Base-by-base conservation (phyloP, 2,888 invertebrate genomes). In the Orthosia gracilis region DNA sequence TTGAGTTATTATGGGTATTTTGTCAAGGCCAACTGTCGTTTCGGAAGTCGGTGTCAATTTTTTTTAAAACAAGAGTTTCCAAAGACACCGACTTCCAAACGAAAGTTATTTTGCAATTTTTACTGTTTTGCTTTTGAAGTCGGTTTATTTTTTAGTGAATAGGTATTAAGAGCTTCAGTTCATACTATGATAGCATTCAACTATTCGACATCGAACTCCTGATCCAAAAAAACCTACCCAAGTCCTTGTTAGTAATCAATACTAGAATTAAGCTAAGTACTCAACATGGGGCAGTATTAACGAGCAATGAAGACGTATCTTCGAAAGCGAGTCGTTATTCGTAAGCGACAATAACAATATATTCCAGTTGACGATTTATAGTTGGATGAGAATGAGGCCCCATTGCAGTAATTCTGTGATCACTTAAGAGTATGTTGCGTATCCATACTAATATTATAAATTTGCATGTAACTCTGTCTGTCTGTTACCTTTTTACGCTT, bases 271-370 rank as follows among this genome's bases (percentile, higher is more conserved):
- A 77, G 40, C 55, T 12, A 61, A 58, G 59, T 77, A 77, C 62
- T 69, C 40, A 72, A 61, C 67, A 70, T 62, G 66, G 54, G 50
- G 21, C 52, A 64, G 47, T 40, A 80, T 80, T 76, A 80, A 71
- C 80, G 58, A 64, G 21, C 58, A 80, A 80, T 72, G 76, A 76
- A 80, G 80, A 80, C 80, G 55, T 76, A 80, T 80, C 76, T 65
- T 61, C 71, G 67, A 23, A 57, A 71, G 49, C 64, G 63, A 54
- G 64, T 26, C 71, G 64, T 80, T 55, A 76, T 58, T 80, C 40
- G 71, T 71, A 26, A 71, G 47, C 63, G 71, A 76, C 80, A 76
- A 68, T 80, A 80, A 76, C 80, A 76, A 75, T 80, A 80, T 76
- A 76, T 80, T 79, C 23, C 26, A 21, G 21, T 64, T 65, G 64